Percentiles rank a stretch among this genome's conserved stretches.
These are phyloP conservation scores for Abrostola tripartita DNA, from an alignment of 2,888 invertebrate species.

Conservation along the genomic window DNA sequence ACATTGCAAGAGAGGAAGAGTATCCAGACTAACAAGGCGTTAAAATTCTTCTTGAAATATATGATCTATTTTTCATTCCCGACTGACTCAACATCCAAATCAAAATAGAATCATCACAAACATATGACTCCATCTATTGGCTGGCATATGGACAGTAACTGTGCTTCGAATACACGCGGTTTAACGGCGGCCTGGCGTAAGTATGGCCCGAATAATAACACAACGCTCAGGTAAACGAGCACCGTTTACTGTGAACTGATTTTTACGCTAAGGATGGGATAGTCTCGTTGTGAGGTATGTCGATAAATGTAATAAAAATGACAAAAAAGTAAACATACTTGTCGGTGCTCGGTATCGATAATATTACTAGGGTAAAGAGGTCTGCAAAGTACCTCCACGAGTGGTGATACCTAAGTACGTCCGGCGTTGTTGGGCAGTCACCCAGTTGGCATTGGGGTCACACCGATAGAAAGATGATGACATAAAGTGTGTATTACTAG, in stretches of 20 bases:
- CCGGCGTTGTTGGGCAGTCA: too few relatives aligned
- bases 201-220: conserved; percentile 77
- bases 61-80: conserved; percentile 27
- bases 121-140: conserved; percentile 42
- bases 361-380: too few relatives aligned
- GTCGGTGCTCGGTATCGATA: too few relatives aligned
- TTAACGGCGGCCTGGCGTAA: conserved; percentile 62
- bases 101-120: conserved; percentile 53
- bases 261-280: conserved; percentile 60
- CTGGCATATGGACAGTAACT: conserved; percentile 21
- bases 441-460: too few relatives aligned
- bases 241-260: conserved; percentile 76
- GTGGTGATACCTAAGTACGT: too few relatives aligned
- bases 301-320: conserved; percentile 7
- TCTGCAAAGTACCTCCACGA: too few relatives aligned
- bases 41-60: conserved; percentile 29
- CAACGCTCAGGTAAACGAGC: conserved; percentile 67
- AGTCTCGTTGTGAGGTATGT: background rate
- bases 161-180: conserved; percentile 21
- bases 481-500: too few relatives aligned
- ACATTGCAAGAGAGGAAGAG: conserved; percentile 10
- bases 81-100: conserved; percentile 43
- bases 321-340: too few relatives aligned
- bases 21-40: conserved; percentile 28
- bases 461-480: too few relatives aligned